Percentiles rank a stretch among this genome's conserved stretches.
These are phyloP conservation scores for Phocides pigmalion DNA, from an alignment of 1,140 invertebrate species.

Conservation along the genomic window DNA sequence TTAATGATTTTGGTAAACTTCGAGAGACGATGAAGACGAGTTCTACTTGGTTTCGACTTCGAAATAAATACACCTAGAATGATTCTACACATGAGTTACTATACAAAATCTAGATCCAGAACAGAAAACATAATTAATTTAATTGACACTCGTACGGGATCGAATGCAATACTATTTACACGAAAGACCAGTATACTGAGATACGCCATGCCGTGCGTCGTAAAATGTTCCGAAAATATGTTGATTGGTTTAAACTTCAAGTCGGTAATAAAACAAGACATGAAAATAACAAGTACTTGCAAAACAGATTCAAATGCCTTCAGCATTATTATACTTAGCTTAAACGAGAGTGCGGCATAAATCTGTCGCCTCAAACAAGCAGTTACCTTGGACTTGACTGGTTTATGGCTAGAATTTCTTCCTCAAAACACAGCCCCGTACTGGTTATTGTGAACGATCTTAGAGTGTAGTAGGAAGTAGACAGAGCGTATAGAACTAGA, in stretches of 20 bases:
- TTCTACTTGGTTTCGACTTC: no score
- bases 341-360: conserved; percentile 38
- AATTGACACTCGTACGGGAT: no score
- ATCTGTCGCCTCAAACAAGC: conserved; percentile 42
- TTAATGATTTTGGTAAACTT: no score
- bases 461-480: not conserved
- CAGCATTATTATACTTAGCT: conserved; percentile 12
- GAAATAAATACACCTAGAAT: no score
- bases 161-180: no score
- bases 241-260: not conserved
- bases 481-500: not conserved
- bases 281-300: conserved; percentile 21
- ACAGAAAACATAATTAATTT: no score
- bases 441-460: conserved; percentile 5
- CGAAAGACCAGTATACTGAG: no score
- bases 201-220: not conserved
- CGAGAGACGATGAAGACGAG: no score
- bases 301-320: not conserved
- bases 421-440: conserved; percentile 31
- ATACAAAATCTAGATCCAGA: no score
- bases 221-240: not conserved
- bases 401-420: conserved; percentile 53
- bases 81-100: no score
- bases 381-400: conserved; percentile 53
- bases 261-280: not conserved